Conservation (phyloP, 2,113 vertebrate species). For the Notarius quadriscutis region DNA sequence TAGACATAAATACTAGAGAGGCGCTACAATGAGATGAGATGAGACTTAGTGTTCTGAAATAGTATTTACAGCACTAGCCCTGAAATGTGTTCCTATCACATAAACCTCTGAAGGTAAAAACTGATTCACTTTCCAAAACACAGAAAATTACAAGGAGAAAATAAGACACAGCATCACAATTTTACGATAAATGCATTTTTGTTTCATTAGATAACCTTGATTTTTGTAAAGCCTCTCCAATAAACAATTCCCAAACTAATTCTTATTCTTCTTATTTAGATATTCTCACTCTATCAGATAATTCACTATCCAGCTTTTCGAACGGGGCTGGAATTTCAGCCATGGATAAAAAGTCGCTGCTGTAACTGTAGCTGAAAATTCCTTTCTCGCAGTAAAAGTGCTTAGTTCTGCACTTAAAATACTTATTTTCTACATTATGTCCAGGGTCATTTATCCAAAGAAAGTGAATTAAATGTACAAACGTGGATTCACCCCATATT, state of each 20-base stretch:
- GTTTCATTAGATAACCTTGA: not conserved
- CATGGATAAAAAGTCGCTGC: not conserved
- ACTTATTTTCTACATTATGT: not conserved
- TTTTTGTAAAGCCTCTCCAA: not conserved
- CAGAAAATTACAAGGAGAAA: not conserved
- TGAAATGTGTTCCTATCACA: not conserved
- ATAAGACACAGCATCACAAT: not conserved
- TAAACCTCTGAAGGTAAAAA: not conserved
- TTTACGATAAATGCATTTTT: not conserved
- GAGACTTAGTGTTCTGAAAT: not conserved
- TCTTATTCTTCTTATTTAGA: not conserved
- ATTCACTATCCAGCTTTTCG: not conserved
- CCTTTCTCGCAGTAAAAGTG: not conserved
- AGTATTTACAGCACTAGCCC: not conserved
- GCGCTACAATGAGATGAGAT: too few species aligned
- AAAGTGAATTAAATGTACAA: not conserved
- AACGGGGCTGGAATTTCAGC: not conserved
- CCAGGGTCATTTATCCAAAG: not conserved
- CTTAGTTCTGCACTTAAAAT: not conserved
- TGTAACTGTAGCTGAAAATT: not conserved
- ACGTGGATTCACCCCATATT: too few species aligned
- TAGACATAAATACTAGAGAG: too few species aligned
- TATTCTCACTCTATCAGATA: not conserved
- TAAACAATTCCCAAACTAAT: not conserved
- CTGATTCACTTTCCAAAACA: not conserved